Conservation (phyloP, 1,140 invertebrate species). For the roundworm (Caenorhabditis elegans) region DNA sequence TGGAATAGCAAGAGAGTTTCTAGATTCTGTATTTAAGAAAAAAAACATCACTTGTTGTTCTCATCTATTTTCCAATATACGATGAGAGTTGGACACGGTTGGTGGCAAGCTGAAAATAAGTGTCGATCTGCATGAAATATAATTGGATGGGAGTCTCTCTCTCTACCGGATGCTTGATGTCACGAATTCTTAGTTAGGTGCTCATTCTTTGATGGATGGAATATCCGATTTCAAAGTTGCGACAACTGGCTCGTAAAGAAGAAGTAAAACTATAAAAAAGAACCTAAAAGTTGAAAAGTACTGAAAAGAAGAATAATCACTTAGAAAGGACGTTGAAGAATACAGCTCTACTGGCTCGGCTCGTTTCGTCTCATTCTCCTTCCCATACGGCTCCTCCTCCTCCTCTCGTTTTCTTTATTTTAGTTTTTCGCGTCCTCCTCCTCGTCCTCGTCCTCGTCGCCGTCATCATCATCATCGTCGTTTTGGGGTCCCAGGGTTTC, state of each 20-base stretch:
- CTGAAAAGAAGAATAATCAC: not conserved
- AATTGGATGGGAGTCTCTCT: not conserved
- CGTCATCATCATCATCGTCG: no score
- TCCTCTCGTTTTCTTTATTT: conserved; percentile 22
- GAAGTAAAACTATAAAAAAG: not conserved
- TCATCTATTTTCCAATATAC: not conserved
- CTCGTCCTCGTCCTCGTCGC: no score
- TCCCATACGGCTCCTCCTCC: not conserved
- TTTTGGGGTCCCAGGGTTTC: no score
- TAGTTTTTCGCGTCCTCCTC: not conserved
- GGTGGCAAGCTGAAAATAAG: not conserved
- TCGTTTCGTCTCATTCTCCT: no score
- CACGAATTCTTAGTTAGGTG: no score
- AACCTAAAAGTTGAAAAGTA: not conserved
- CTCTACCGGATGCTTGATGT: not conserved
- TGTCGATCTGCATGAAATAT: not conserved
- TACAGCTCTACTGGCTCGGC: not conserved
- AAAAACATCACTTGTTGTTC: no score
- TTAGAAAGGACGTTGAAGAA: not conserved
- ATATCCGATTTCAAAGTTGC: not conserved
- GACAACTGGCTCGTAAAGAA: not conserved
- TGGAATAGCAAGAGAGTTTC: no score
- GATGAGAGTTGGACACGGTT: no score
- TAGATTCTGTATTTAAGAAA: no score
- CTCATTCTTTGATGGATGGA: conserved; percentile 11